Evolutionary conservation across 2,113 vertebrate species (phyloP).

Genomic region (Anhinga anhinga): DNA sequence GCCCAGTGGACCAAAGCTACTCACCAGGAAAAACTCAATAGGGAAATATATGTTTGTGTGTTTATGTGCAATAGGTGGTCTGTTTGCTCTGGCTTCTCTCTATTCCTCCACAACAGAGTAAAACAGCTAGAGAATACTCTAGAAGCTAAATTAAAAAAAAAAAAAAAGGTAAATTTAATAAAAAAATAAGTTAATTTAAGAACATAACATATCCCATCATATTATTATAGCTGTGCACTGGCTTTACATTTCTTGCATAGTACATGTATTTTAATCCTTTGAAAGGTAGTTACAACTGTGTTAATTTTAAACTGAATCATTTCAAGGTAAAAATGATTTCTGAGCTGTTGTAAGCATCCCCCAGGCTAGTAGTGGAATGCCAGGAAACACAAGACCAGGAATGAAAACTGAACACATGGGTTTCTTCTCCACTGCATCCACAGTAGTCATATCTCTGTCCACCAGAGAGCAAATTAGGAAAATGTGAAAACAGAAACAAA

Average conservation of each 20-base stretch:
- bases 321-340: neutral
- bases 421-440: neutral
- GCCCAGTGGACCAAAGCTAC: neutral
- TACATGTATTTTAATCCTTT: neutral
- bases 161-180: neutral
- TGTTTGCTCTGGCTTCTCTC: neutral
- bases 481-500: neutral
- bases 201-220: neutral
- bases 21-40: neutral
- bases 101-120: neutral
- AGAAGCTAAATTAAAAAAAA: neutral
- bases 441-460: neutral
- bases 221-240: neutral
- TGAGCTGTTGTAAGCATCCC: neutral
- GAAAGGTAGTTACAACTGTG: neutral
- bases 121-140: neutral
- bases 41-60: neutral
- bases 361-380: neutral
- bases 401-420: neutral
- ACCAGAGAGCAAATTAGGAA: neutral
- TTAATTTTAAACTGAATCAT: constrained; percentile 1
- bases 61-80: neutral
- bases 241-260: neutral
- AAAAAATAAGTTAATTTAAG: neutral
- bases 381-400: neutral